Base-by-base conservation (phyloP, 2,797 vertebrate species). In the Hyperoplus immaculatus region DNA sequence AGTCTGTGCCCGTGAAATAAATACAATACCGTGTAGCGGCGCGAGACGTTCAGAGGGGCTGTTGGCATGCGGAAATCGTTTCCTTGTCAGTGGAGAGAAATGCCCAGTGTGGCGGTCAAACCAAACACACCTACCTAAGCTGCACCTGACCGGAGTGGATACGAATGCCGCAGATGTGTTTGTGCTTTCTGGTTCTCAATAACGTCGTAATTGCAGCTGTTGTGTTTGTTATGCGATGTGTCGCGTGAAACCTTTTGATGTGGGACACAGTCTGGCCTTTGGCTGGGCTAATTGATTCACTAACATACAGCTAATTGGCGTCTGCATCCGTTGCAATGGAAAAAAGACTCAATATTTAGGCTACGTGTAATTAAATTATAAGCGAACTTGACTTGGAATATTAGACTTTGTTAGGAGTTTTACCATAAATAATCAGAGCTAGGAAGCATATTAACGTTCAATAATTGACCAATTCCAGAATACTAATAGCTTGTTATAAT, bases 11-110 rank as follows among this genome's bases (percentile, higher is more conserved):
- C 7, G 0, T 38, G 1, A 38, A 15, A 53, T 4, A n/a, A 16
- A 77, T 16, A 29, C 29, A 3, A 29, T 29, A 29, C 29, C 29
- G 29, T 29, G 2, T 8, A 10, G 38, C 16, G 1, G 71, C 5
- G 29, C 39, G 61, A 75, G 68, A 16, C 70, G 46, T 29, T 71
- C 10, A 75, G 58, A 29, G 47, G 46, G 55, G 75, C 36, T 77
- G 80, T 86, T 86, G 75, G 87, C 88, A 88, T 84, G 85, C 86
- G 88, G 89, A 92, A 93, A 90, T 85, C 59, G 81, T 6, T 69
- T 56, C 39, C 15, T 64, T 54, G 78, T 54, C 63, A 62, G 68
- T 64, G 8, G 56, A 14, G 21, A 61, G 50, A 58, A 75, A 77
- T 49, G 60, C 45, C 78, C 81, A 9, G 82, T 29, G 72, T 57